These are phyloP conservation scores for Paelopatides confundens DNA, from an alignment of 53 echinoderm and acorn worm species.

Conservation along the genomic window DNA sequence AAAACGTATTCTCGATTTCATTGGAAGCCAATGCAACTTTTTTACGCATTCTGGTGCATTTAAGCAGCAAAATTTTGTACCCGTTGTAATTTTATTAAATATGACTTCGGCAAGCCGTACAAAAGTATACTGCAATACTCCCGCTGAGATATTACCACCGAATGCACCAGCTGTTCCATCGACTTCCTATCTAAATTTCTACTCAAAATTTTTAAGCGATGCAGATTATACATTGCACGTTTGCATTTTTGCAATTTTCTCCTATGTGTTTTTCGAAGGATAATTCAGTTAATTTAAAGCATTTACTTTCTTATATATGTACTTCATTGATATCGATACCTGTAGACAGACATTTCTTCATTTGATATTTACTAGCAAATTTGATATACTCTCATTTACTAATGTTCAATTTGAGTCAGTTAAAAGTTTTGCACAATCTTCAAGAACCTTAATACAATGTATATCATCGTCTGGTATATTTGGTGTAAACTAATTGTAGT, in stretches of 20 bases:
- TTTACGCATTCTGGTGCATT: background rate
- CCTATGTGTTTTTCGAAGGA: background rate
- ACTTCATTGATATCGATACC: background rate
- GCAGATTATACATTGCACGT: background rate
- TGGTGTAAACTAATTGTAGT: background rate
- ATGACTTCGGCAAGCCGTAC: background rate
- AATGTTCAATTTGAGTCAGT: background rate
- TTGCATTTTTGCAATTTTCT: conserved; percentile 12
- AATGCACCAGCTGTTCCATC: background rate
- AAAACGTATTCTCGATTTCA: background rate
- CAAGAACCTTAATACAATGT: background rate
- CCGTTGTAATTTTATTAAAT: background rate
- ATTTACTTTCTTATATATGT: too few relatives aligned
- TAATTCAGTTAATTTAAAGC: background rate
- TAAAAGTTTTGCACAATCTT: conserved; percentile 20
- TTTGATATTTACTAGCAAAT: background rate
- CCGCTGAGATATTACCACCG: background rate
- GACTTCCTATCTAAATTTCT: background rate
- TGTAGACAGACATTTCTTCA: background rate
- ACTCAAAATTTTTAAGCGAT: background rate
- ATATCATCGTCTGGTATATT: background rate
- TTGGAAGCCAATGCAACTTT: background rate
- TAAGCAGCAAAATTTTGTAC: background rate
- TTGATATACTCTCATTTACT: conserved; percentile 16
- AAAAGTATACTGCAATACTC: background rate